Base-by-base conservation (phyloP, 30 jellyfish, hydroid and myxozoan species). In the Turritopsis dohrnii region DNA sequence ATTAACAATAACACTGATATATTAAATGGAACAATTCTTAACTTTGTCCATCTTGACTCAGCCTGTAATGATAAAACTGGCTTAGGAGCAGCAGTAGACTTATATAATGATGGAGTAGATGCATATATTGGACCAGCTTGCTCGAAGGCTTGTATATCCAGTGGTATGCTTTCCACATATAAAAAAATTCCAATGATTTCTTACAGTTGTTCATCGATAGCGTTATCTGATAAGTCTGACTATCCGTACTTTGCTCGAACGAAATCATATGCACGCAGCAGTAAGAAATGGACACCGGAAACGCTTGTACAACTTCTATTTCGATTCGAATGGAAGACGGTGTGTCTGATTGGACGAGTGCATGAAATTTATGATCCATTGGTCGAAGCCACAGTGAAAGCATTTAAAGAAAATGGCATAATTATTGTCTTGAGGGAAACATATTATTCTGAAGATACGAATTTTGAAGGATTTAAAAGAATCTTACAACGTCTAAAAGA, bases 41-140 rank as follows among this genome's bases (percentile, higher is more conserved):
- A 77, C 21, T 84, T 71, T 69, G 53, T 28, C 23, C 80, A 31
- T 24, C 87, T 28, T 23, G 95, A 92, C 76, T 52, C 96, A 8
- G 83, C 65, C 18, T 92, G 98, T 83, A 80, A 87, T 65, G 96
- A 82, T 13, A 72, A 83, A 7, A 91, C 84, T 21, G 98, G 92
- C 1, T 88, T 88, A 9, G 98, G 95, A 3, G 94, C 93, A 29
- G 89, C 95, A 1, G 90, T 85, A 27, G 82, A 52, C 52, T 93
- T 92, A 21, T 79, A 82, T 77, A 86, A 84, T 21, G 52, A 54
- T 26, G 80, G 90, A 28, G 95, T 87, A 31, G 71, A 81, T 52
- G 98, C 76, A 1, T 81, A 80, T 87, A 76, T 92, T n/a, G 98
- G 98, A 52, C 98, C 98, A 0, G 95, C 94, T 17, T 92, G 98